These are phyloP conservation scores for Ia io DNA, from an alignment of 2,113 vertebrate species.

Conservation along the genomic window DNA sequence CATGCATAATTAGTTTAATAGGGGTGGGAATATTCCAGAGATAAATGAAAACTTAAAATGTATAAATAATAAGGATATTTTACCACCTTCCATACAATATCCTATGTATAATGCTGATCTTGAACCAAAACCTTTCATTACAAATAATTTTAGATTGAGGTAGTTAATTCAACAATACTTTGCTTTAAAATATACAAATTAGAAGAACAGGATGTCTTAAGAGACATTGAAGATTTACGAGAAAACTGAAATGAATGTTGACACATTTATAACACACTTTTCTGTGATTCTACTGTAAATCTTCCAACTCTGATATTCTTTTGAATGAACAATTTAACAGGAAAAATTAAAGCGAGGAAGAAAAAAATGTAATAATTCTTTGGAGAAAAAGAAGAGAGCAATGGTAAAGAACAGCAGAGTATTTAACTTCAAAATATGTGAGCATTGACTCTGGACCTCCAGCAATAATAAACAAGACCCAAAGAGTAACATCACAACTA, in stretches of 20 bases:
- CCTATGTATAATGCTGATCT: background rate
- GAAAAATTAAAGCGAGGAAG: background rate
- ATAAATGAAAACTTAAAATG: background rate
- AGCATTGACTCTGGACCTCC: background rate
- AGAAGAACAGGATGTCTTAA: background rate
- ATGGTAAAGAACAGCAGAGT: background rate
- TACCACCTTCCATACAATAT: background rate
- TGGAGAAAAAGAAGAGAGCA: background rate
- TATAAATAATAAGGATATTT: background rate
- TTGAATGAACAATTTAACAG: constrained; percentile 44
- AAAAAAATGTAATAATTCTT: background rate
- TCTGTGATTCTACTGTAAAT: constrained; percentile 26
- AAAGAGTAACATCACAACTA: background rate
- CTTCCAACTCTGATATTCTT: background rate
- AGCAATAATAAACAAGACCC: background rate
- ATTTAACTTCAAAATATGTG: constrained; percentile 41
- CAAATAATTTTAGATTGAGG: constrained; percentile 10
- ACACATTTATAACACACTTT: background rate
- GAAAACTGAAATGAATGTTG: constrained; percentile 20
- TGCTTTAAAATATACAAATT: constrained; percentile 24
- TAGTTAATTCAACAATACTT: background rate
- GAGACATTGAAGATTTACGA: background rate
- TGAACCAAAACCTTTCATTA: background rate
- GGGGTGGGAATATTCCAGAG: background rate
- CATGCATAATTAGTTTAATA: background rate